phyloP scores from a whole-genome alignment of 2,797 vertebrate genomes.

The Enteromius afrohamiltoni region DNA sequence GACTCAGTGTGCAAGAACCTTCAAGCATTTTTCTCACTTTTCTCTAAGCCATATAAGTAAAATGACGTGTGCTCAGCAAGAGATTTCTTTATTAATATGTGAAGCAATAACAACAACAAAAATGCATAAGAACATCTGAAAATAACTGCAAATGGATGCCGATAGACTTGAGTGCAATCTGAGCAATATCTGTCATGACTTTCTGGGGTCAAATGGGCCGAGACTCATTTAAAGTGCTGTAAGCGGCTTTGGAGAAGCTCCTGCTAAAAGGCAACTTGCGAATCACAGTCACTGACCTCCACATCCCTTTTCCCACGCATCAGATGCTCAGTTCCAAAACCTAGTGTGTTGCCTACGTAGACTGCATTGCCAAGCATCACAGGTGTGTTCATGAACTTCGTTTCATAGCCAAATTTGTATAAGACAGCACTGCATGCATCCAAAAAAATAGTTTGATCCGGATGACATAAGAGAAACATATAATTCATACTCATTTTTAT shows the following conservation, averaged over 20 bases:
- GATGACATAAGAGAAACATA: neutral
- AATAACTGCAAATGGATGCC: too few relatives aligned
- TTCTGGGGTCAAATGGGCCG: constrained; percentile 51
- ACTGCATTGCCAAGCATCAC: neutral
- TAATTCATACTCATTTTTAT: neutral
- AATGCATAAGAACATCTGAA: neutral
- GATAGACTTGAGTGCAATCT: constrained; percentile 28
- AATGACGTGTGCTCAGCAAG: neutral
- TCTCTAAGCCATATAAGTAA: neutral
- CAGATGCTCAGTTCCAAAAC: neutral
- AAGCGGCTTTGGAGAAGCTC: constrained; percentile 8
- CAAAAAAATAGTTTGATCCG: neutral
- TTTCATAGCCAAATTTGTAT: neutral
- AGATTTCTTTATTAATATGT: neutral
- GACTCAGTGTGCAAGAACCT: too few relatives aligned
- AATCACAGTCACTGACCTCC: constrained; percentile 11
- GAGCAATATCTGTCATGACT: constrained; percentile 53
- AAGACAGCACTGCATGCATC: neutral
- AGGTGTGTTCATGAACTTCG: neutral
- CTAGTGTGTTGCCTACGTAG: neutral
- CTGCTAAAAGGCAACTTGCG: neutral
- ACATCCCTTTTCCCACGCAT: neutral
- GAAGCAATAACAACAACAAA: neutral
- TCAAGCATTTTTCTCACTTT: neutral
- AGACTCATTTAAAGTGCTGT: constrained; percentile 16